Evolutionary conservation across 2,888 invertebrate genomes (phyloP).

Genomic region (Brenthis daphne): DNA sequence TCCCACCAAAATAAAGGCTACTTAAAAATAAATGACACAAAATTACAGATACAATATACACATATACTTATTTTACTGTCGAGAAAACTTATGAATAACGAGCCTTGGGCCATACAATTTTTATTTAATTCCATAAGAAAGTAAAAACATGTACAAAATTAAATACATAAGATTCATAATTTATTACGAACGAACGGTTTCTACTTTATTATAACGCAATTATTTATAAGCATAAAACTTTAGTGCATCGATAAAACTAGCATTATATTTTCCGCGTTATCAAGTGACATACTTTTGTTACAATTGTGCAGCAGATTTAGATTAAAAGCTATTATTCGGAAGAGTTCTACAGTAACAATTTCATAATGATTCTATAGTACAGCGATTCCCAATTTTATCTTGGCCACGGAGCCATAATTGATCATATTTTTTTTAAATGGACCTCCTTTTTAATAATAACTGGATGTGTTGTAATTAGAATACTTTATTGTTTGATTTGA

Average conservation of each 20-base stretch:
- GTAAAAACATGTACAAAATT: conserved; percentile 14
- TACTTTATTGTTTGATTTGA: no score
- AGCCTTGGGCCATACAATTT: conserved; percentile 27
- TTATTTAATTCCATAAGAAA: not conserved
- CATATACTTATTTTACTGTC: conserved; percentile 31
- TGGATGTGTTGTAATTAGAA: no score
- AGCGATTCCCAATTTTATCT: no score
- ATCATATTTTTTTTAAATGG: no score
- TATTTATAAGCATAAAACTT: not conserved
- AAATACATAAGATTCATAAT: not conserved
- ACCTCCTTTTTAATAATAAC: no score
- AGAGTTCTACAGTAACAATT: no score
- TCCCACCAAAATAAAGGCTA: conserved; percentile 66
- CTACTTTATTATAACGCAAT: not conserved
- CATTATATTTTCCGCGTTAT: not conserved
- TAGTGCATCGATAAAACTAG: not conserved
- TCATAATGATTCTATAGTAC: no score
- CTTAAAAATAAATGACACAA: conserved; percentile 51
- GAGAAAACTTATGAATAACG: conserved; percentile 18
- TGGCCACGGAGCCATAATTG: no score
- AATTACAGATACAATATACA: conserved; percentile 36
- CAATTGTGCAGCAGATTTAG: conserved; percentile 4
- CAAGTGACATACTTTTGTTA: not conserved
- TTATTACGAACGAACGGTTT: conserved; percentile 1
- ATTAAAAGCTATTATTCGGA: not conserved